These are phyloP conservation scores for Subacronicta megacephala DNA, from an alignment of 2,888 invertebrate species.

Conservation along the genomic window DNA sequence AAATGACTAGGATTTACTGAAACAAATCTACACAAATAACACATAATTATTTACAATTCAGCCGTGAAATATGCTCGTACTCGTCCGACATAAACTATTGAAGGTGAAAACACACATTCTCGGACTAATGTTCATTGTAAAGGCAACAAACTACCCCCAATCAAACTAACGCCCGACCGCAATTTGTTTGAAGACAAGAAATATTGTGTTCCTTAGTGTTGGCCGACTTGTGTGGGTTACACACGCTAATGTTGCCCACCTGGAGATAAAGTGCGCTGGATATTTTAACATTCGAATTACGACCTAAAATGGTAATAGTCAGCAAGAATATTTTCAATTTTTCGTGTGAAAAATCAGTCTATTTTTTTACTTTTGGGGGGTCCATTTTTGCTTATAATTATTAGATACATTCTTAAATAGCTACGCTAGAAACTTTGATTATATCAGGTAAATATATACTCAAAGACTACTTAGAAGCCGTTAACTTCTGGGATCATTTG, in stretches of 20 bases:
- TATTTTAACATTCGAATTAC: conserved; percentile 18
- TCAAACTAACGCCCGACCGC: conserved; percentile 87
- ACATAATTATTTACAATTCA: conserved; percentile 44
- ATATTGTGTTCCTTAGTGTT: conserved; percentile 79
- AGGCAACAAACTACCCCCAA: conserved; percentile 87
- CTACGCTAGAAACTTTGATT: no score
- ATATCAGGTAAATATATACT: no score
- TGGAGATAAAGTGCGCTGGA: conserved; percentile 62
- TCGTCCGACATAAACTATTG: conserved; percentile 60
- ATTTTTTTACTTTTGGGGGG: no score
- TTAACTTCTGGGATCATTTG: no score
- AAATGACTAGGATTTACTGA: neutral
- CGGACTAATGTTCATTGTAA: conserved; percentile 86
- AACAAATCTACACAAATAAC: conserved; percentile 20
- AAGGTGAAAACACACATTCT: conserved; percentile 67
- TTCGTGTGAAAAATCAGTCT: no score
- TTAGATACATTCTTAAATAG: no score
- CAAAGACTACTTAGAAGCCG: no score
- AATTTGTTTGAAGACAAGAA: conserved; percentile 84
- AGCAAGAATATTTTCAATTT: no score
- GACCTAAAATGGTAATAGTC: conserved; percentile 1
- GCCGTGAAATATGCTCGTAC: conserved; percentile 40
- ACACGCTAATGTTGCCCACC: conserved; percentile 61
- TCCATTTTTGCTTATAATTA: no score
- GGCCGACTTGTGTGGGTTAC: conserved; percentile 65